These are phyloP conservation scores for Numenius arquata DNA, from an alignment of 2,113 vertebrate species.

Conservation along the genomic window DNA sequence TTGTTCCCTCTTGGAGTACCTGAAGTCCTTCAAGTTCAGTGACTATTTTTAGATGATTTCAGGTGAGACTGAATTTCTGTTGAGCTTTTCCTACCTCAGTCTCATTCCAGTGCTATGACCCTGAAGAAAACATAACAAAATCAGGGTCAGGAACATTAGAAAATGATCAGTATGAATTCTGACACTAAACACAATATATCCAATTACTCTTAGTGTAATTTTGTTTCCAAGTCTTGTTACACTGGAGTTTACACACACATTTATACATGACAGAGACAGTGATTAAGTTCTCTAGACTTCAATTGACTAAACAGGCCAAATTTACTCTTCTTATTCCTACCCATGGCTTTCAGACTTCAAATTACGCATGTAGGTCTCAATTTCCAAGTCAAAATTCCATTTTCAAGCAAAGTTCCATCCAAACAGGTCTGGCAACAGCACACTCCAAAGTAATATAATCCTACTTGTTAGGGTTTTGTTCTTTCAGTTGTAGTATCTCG, in stretches of 20 bases:
- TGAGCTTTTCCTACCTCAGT: background rate
- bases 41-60: background rate
- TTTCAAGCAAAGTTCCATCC: background rate
- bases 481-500: background rate
- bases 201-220: background rate
- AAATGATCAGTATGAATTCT: background rate
- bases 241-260: background rate
- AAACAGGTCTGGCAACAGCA: background rate
- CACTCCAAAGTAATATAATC: background rate
- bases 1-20: background rate
- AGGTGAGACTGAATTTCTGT: background rate
- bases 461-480: background rate
- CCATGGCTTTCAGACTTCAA: background rate
- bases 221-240: background rate
- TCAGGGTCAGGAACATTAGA: background rate
- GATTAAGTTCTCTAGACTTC: background rate
- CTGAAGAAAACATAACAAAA: slow-evolving; percentile 8
- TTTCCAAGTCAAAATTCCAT: background rate
- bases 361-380: background rate
- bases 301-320: background rate
- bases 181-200: background rate
- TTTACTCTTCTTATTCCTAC: background rate
- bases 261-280: background rate
- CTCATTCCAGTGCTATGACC: background rate
- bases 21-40: background rate